Percentiles rank a stretch among this genome's conserved stretches.
phyloP scores from a whole-genome alignment of 2,113 vertebrate genomes.

The Colius striatus region DNA sequence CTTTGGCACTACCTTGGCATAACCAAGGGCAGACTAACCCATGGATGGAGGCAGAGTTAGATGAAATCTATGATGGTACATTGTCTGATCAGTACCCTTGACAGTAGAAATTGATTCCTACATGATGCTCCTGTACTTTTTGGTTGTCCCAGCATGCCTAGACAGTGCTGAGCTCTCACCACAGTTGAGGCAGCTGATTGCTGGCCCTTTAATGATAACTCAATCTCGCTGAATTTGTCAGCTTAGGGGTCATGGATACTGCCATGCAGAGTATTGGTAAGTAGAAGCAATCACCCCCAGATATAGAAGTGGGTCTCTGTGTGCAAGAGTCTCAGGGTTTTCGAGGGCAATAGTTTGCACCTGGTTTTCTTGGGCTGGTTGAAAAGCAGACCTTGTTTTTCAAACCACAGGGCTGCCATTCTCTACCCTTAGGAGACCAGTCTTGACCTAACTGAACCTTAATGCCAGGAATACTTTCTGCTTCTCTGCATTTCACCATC shows the following conservation, averaged over 20 bases:
- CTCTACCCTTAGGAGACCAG: background rate
- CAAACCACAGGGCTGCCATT: background rate
- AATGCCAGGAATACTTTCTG: background rate
- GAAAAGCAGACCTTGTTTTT: background rate
- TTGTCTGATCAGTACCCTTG: background rate
- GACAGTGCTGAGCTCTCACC: background rate
- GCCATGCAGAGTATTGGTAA: background rate
- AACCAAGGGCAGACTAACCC: background rate
- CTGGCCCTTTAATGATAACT: background rate
- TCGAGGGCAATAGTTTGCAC: background rate
- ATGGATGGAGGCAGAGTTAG: background rate
- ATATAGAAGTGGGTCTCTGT: accelerated
- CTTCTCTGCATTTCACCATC: background rate
- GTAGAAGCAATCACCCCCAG: background rate
- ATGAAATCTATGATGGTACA: too few species aligned
- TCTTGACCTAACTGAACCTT: background rate
- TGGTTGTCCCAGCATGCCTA: background rate
- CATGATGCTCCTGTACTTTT: background rate
- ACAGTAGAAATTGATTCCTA: background rate
- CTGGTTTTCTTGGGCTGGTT: background rate
- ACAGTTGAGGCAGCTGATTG: background rate
- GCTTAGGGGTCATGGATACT: background rate
- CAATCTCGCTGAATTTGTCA: background rate
- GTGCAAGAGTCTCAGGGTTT: background rate
- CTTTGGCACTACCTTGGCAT: background rate